A percentile compares a stretch with the other conserved stretches of the same genome.
Conservation (phyloP, 2,888 invertebrate genomes). For the Drosophila demipolita region DNA sequence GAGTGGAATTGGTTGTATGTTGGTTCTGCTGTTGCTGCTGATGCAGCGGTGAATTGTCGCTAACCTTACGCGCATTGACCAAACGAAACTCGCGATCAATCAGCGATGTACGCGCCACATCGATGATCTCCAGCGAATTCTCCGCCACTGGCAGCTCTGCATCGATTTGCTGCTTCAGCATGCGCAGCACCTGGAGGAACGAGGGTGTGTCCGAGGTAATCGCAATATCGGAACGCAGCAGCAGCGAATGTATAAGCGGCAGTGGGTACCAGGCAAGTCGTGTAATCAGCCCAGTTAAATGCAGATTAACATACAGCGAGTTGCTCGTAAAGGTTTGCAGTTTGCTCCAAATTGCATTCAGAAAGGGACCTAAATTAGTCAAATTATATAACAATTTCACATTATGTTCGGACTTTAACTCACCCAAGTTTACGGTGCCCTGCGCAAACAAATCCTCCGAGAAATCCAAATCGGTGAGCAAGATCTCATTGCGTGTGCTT, state of each 20-base stretch:
- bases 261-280: constrained; percentile 95
- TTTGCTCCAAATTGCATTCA: constrained; percentile 92
- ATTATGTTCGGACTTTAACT: not conserved
- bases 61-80: constrained; percentile 88
- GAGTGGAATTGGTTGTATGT: constrained; percentile 33
- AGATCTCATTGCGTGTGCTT: constrained; percentile 78
- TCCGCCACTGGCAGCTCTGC: constrained; percentile 87
- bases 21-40: constrained; percentile 85
- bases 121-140: constrained; percentile 88
- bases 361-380: constrained; percentile 89
- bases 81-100: constrained; percentile 92
- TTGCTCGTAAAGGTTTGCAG: constrained; percentile 93
- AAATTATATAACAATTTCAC: constrained; percentile 2
- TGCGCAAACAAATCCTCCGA: constrained; percentile 85
- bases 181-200: constrained; percentile 93
- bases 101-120: constrained; percentile 92
- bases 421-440: constrained; percentile 85
- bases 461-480: constrained; percentile 84
- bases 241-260: constrained; percentile 93
- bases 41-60: constrained; percentile 71
- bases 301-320: constrained; percentile 93
- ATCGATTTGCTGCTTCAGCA: constrained; percentile 94
- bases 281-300: constrained; percentile 94
- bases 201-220: constrained; percentile 96
- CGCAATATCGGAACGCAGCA: constrained; percentile 93